Evolutionary conservation across 2,797 vertebrate genomes (phyloP), one percentile per base, ranked within the genome.

Genomic region (Hydrocynus forskahlii): DNA sequence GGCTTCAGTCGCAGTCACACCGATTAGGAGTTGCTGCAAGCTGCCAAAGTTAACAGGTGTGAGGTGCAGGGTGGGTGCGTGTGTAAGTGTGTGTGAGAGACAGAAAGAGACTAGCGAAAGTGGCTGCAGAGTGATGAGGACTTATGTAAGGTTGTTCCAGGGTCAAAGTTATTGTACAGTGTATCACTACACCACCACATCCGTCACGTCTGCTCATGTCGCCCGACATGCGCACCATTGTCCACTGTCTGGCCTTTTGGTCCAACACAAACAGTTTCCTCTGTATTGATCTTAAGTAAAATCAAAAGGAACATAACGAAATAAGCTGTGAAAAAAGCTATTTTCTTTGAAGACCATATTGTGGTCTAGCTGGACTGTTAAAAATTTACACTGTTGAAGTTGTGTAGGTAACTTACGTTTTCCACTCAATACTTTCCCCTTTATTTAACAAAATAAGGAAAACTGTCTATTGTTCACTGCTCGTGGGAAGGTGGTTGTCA

Each of bases 41-140:
- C 83, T 84, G 80, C 81, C 79, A 83, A 38, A 76, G 67, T 78
- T 79, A 83, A 81, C 83, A 85, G 76, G 83, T 85, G 76, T 74
- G 78, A 71, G 62, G 10, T 78, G 35, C 54, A 17, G 12, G 5
- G 48, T 74, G 40, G 50, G 62, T 75, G 72, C 82, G 54, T 71
- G 59, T 76, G 78, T 78, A 45, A 8, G 43, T 45, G 21, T 54
- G 74, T 84, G 38, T 75, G 38, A 57, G 69, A 55, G 50, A 69
- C 21, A 66, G 72, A 54, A 45, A 79, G 17, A 79, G 73, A 54
- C 84, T 75, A 78, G 75, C 23, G 29, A 48, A 78, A 78, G 81
- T 82, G 68, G 50, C 23, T 74, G 70, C 21, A 55, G 70, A 83
- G 81, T 83, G 85, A 82, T 85, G 70, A 77, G 62, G 55, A 66